Base-by-base conservation (phyloP, 2,113 vertebrate genomes). In the Cichladusa arquata region DNA sequence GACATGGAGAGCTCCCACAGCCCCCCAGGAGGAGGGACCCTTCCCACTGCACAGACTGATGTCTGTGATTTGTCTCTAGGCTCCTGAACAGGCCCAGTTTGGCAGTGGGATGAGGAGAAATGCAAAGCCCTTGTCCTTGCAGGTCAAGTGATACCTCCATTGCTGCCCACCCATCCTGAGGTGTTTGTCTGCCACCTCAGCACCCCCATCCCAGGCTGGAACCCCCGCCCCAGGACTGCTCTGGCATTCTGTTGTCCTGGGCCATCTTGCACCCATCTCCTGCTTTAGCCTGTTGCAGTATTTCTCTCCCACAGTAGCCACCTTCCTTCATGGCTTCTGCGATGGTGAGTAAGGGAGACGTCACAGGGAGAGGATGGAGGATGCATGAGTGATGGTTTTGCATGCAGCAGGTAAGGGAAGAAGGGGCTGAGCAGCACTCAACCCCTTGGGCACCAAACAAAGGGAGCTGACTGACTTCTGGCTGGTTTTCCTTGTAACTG, bases 371-470 rank as follows among this genome's bases (percentile, higher is more conserved):
- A 94, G 6, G 93, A 89, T 86, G 96, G 19, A 56, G 84, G 65
- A 96, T 60, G 80, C 95, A 90, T 5, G 29, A 94, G 80, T 88
- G 66, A 95, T 29, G 94, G 74, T 67, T 74, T 87, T 1, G 17
- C 95, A 97, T 90, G 97, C 97, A 96, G 53, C 8, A 45, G 84
- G 62, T 67, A 78, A 91, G 96, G 92, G 91, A 85, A 89, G 84
- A 96, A 33, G 88, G 73, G 92, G 93, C 82, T 87, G 93, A 93
- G 89, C 91, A 85, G 73, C 85, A 42, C 85, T 96, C 8, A 3
- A 74, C 50, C 89, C 62, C 58, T 40, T 17, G 71, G 78, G 76
- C 88, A 81, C 91, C 2, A 0, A 44, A 72, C 5, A 1, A 44
- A 50, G 82, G 96, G 88, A 91, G 50, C 76, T 95, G 90, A 62